Evolutionary conservation across 2,113 vertebrate genomes (phyloP), one percentile per base, ranked within the genome.

Genomic region (Thymallus thymallus): DNA sequence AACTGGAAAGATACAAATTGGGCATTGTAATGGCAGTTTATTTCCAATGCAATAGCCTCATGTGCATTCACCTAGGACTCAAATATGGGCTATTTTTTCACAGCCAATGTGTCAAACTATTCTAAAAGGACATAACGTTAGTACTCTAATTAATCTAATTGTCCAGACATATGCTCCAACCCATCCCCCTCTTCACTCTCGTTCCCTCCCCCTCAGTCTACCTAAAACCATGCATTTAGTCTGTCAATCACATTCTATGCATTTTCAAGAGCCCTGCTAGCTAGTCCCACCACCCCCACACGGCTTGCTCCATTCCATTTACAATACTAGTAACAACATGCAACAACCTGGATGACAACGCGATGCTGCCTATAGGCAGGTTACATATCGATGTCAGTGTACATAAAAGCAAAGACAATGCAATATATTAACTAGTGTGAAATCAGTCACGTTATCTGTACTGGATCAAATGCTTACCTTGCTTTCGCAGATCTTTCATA

Each of bases 401-500:
- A 86, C 48, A 51, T 51, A 3, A 76, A 32, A 24, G 73, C 75
- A 71, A 55, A 64, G 45, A 75, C 55, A 75, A 30, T 75, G 82
- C 85, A 69, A 77, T 82, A 73, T 74, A 30, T 73, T 76, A 55
- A 81, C 66, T 76, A 81, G 88, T 87, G 84, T 83, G 76, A 79
- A 80, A 87, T n/a, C n/a, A n/a, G n/a, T n/a, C n/a, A 85, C 87
- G 87, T 85, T 84, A 80, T 88, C 87, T 88, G 73, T 69, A 85
- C 81, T 82, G 72, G 68, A 85, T 51, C 56, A 60, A 16, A 9
- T 89, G 82, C 92, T 94, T 94, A 97, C 96, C 96, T 97, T 92
- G 96, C 95, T 94, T 97, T 97, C 77, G 95, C 95, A 83, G 96
- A 94, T 92, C 96, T 93, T 91, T 96, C 96, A 94, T 97, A 97